Evolutionary conservation across 2,888 invertebrate genomes (phyloP).

Genomic region (Scaptomyza reducta): DNA sequence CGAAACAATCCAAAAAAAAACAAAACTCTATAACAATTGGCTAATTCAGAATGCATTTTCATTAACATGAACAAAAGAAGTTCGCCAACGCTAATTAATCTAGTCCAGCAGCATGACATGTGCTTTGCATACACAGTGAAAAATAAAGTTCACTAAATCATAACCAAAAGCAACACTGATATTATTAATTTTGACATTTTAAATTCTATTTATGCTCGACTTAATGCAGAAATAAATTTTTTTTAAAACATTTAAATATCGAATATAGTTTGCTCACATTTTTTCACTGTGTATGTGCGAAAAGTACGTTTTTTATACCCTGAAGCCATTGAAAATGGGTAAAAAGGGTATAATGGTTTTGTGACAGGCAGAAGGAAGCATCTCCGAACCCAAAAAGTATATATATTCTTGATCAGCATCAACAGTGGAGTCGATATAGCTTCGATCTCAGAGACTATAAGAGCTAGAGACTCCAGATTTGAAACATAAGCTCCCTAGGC

Average conservation of each 20-base stretch:
- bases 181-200: too few species aligned
- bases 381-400: too few species aligned
- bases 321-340: too few species aligned
- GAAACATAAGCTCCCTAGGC: too few species aligned
- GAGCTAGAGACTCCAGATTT: too few species aligned
- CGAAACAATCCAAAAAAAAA: not conserved
- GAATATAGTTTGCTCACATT: not conserved
- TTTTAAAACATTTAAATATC: too few species aligned
- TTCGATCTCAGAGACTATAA: too few species aligned
- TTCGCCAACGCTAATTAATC: conserved; percentile 11
- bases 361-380: too few species aligned
- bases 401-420: too few species aligned
- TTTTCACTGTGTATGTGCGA: conserved; percentile 1
- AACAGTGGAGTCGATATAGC: too few species aligned
- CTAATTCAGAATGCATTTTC: conserved; percentile 17
- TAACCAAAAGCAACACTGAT: not conserved
- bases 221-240: not conserved
- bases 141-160: not conserved
- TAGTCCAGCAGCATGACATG: not conserved
- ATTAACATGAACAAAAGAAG: conserved; percentile 28
- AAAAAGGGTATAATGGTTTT: too few species aligned
- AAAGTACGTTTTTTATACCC: too few species aligned
- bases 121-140: not conserved
- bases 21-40: conserved; percentile 26
- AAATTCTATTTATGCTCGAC: not conserved